Evolutionary conservation across 1,140 invertebrate species (phyloP).

Genomic region (Popillia japonica): DNA sequence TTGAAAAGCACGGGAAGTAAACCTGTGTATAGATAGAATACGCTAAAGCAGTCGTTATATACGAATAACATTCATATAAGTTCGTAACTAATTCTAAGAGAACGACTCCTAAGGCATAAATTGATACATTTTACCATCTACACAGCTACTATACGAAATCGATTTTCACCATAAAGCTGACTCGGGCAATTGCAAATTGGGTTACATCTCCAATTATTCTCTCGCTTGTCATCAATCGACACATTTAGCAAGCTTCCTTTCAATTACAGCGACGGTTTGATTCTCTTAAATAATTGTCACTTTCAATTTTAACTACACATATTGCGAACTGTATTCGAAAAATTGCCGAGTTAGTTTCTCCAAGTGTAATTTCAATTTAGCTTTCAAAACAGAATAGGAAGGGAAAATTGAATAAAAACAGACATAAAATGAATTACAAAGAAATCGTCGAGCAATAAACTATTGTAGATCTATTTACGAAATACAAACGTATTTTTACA

Average conservation of each 20-base stretch:
- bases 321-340: not conserved
- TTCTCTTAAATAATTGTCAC: constrained; percentile 19
- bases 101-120: not conserved
- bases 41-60: too few relatives aligned
- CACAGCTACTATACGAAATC: not conserved
- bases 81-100: not conserved
- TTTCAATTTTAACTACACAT: constrained; percentile 18
- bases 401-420: too few relatives aligned
- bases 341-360: too few relatives aligned
- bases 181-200: constrained; percentile 22
- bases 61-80: too few relatives aligned
- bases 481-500: too few relatives aligned
- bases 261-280: constrained; percentile 23
- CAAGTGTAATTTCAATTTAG: too few relatives aligned
- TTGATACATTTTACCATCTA: not conserved
- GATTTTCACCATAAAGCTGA: constrained; percentile 15
- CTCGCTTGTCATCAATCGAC: constrained; percentile 34
- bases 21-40: too few relatives aligned
- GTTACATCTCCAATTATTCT: constrained; percentile 27
- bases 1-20: too few relatives aligned
- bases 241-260: constrained; percentile 32
- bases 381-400: too few relatives aligned
- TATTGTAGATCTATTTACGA: too few relatives aligned
- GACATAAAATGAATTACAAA: too few relatives aligned
- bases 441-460: too few relatives aligned